Evolutionary conservation across 2,888 invertebrate genomes (phyloP).

Genomic region (Cephus spinipes): DNA sequence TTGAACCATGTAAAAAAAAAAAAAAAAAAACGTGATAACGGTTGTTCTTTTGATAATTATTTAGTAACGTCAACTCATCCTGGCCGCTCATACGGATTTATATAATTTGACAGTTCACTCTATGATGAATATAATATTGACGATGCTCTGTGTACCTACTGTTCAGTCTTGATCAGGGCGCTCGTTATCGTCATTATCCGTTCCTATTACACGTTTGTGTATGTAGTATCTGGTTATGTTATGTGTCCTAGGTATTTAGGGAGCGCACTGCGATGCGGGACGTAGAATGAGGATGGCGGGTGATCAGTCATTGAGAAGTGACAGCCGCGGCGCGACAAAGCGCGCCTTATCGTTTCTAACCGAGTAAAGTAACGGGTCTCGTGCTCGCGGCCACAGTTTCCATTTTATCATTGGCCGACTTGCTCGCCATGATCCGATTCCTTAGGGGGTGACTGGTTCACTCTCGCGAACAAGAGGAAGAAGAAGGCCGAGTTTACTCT

Average conservation of each 20-base stretch:
- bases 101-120: background rate
- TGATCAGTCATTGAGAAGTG: constrained; percentile 45
- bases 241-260: constrained; percentile 15
- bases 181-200: constrained; percentile 17
- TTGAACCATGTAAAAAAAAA: background rate
- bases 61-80: background rate
- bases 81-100: background rate
- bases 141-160: background rate
- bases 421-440: background rate
- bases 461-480: background rate
- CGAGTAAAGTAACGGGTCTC: constrained; percentile 1
- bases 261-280: background rate
- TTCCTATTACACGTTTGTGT: constrained; percentile 26
- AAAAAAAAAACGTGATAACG: background rate
- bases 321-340: constrained; percentile 36
- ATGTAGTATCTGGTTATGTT: constrained; percentile 22
- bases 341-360: constrained; percentile 37
- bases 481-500: background rate
- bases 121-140: background rate
- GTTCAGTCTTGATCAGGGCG: background rate
- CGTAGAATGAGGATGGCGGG: constrained; percentile 33
- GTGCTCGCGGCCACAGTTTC: background rate
- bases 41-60: background rate
- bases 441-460: background rate
- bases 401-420: background rate